Evolutionary conservation across 2,113 vertebrate species (phyloP), one percentile per base, ranked within the genome.

Genomic region (Plecturocebus donacophilus): DNA sequence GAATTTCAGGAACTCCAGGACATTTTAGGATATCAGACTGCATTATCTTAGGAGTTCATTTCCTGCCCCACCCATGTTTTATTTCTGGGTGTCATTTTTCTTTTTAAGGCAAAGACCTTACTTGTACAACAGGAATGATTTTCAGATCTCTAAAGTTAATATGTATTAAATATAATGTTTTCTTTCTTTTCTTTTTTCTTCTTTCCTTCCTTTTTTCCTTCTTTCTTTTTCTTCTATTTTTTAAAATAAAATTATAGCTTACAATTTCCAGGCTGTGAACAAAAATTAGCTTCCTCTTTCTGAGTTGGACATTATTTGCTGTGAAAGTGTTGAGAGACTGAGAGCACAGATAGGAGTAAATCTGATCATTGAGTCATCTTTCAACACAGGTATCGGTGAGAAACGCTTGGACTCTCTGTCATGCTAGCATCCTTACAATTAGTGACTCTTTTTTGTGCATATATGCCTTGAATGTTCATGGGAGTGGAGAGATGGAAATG

Each of bases 181-280:
- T 89, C 30, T 96, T 68, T 97, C 66, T 86, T 88, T 95, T 97
- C 92, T 93, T 52, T 75, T 92, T 47, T 87, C 92, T 73, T 97
- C n/a, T 38, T 93, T 91, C 96, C 30, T 95, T 90, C 17, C 0
- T 0, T 6, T 92, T 70, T 80, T 52, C 35, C 4, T 13, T 76
- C 14, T 30, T 92, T 45, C 75, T 42, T 87, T 66, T 40, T 49
- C 0, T 32, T 7, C 13, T 30, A 45, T 47, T 70, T 4, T 5
- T 82, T 77, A 23, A 58, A 84, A 73, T 61, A 47, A 42, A 54
- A 40, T 38, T 94, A 25, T 49, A 35, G 11, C 19, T 85, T 61
- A 64, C 4, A 20, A 71, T 70, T 87, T 58, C 4, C 30, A 75
- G 35, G 45, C 12, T 27, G 8, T 14, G 64, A 56, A 73, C n/a